Percentiles rank a stretch among this genome's conserved stretches.
phyloP scores from a whole-genome alignment of 2,113 vertebrate species.

The Verasper variegatus region DNA sequence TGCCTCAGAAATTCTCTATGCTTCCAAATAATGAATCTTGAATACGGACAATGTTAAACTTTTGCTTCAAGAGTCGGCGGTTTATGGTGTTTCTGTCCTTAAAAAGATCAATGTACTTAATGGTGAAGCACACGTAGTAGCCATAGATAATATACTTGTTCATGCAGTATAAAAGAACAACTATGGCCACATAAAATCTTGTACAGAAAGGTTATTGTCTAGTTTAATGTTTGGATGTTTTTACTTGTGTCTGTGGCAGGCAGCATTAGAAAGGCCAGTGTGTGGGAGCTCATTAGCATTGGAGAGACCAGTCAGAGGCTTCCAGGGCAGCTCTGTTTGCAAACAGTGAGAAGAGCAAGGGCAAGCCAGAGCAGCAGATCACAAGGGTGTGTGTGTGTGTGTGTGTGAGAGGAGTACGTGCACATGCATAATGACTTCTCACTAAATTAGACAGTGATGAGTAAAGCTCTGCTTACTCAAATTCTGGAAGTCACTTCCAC shows the following conservation, averaged over 20 bases:
- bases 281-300: slow-evolving; percentile 72
- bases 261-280: slow-evolving; percentile 48
- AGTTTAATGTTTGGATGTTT: slow-evolving; percentile 40
- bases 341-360: slow-evolving; percentile 66
- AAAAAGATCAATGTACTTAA: background rate
- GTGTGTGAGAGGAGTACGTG: slow-evolving; percentile 32
- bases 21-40: background rate
- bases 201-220: slow-evolving; percentile 36
- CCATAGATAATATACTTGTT: background rate
- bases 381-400: slow-evolving; percentile 33
- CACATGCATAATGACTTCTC: slow-evolving; percentile 55
- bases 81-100: background rate
- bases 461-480: slow-evolving; percentile 54
- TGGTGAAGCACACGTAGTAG: background rate
- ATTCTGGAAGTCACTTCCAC: slow-evolving; percentile 31
- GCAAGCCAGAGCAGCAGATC: slow-evolving; percentile 61
- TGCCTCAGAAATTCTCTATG: background rate
- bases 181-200: background rate
- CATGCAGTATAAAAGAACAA: slow-evolving; percentile 4
- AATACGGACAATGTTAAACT: background rate
- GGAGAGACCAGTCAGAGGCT: slow-evolving; percentile 70
- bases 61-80: background rate
- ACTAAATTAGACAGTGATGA: slow-evolving; percentile 59
- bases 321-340: slow-evolving; percentile 69
- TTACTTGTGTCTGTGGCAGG: slow-evolving; percentile 42